Evolutionary conservation across 2,113 vertebrate genomes (phyloP).

Genomic region (Mustela lutreola): DNA sequence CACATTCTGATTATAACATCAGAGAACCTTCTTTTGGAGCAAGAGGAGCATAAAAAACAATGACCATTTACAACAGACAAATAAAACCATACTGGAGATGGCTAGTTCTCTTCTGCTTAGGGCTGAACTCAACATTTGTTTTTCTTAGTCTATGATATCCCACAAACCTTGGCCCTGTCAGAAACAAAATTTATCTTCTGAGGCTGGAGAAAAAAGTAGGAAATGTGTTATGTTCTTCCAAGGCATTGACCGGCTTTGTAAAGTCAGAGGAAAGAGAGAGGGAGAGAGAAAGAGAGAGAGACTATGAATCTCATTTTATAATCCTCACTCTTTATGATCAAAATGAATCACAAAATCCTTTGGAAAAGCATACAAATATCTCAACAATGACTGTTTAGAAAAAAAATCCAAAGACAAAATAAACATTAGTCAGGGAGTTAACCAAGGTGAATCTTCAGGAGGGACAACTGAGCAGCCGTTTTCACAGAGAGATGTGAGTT

Average conservation of each 20-base stretch:
- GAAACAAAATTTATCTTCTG: background rate
- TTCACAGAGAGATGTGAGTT: background rate
- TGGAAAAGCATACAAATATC: background rate
- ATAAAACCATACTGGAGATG: background rate
- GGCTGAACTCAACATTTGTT: background rate
- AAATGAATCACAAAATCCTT: background rate
- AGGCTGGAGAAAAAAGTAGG: background rate
- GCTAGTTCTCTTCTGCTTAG: background rate
- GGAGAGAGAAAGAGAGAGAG: accelerated
- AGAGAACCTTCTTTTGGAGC: background rate
- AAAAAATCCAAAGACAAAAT: background rate
- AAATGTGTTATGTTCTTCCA: background rate
- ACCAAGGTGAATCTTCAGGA: background rate
- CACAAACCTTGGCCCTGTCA: background rate
- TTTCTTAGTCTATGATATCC: background rate
- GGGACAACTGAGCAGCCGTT: background rate
- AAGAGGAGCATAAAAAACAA: background rate
- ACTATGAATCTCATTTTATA: background rate
- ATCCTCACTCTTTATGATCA: background rate
- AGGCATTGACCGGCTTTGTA: background rate
- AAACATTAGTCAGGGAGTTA: background rate
- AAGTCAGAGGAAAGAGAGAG: background rate
- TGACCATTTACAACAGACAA: background rate
- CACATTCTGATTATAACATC: background rate
- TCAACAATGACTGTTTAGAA: background rate